Base-by-base conservation (phyloP, 2,888 invertebrate genomes). In the Melieria omissa region DNA sequence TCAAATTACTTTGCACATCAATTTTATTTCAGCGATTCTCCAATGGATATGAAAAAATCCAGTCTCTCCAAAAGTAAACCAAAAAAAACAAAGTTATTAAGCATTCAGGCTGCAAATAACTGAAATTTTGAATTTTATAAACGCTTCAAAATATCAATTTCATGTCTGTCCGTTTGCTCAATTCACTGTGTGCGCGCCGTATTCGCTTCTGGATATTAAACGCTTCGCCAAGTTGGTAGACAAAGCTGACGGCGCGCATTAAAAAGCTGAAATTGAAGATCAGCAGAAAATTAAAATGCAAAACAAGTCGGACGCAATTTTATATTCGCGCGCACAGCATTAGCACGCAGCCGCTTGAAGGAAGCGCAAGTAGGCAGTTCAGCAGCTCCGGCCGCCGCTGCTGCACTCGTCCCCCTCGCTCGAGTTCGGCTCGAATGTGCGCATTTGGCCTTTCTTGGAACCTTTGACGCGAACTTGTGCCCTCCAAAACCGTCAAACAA, bases 391-490 rank as follows among this genome's bases (percentile, higher is more conserved):
- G 44, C 42, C 9, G 41, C 63, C 63, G 45, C 61, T 47, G 42
- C 14, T 49, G 47, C 41, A 60, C 16, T 47, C 47, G 42, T 6
- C 7, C 16, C 41, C 29, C 29, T 29, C 29, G 29, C 29, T 29
- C 3, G 29, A 68, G 68, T 69, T 64, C 66, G 65, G 71, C 73
- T 68, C 60, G 65, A 57, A 68, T 73, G 71, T 75, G 75, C 72
- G 14, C 69, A 67, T 72, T 72, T 70, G 71, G 75, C 73, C 76
- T 75, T 73, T 72, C 14, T 78, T 70, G 78, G 81, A 81, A 81
- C 83, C 83, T 81, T 83, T 81, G 83, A 83, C 83, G 83, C 83
- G 81, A 83, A 83, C 81, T 81, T 83, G 78, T 83, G 81, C 82
- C 81, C 81, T 46, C 46, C 42, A 65, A 69, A 65, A 67, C 41